Evolutionary conservation across 1,140 invertebrate genomes (phyloP).

Genomic region (Vollenhovia emeryi): DNA sequence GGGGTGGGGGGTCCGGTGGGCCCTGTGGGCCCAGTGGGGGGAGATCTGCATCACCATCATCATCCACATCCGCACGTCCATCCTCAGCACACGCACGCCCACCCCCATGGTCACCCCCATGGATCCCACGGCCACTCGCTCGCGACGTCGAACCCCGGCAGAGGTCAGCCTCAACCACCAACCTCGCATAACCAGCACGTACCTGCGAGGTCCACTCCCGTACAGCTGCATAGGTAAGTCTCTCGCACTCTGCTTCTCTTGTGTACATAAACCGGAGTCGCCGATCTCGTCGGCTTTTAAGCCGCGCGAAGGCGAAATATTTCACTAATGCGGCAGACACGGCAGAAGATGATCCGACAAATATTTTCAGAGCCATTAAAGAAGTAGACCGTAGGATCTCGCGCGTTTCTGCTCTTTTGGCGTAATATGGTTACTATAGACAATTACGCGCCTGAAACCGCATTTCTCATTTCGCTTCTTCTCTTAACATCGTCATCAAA

Average conservation of each 20-base stretch:
- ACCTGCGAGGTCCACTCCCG: conserved; percentile 82
- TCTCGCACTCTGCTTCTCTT: not conserved
- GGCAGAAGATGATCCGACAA: not conserved
- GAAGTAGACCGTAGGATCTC: not conserved
- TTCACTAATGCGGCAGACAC: not conserved
- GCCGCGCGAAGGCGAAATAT: not conserved
- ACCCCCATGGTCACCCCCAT: conserved; percentile 80
- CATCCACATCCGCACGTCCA: conserved; percentile 81
- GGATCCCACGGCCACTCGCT: conserved; percentile 82
- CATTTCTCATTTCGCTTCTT: not conserved
- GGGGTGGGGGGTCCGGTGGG: conserved; percentile 78
- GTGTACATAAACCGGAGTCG: not conserved
- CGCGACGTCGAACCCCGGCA: conserved; percentile 79
- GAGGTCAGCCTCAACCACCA: conserved; percentile 82
- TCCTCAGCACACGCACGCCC: conserved; percentile 81
- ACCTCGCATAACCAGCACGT: conserved; percentile 83
- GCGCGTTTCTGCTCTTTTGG: not conserved
- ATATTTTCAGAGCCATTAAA: conserved; percentile 7
- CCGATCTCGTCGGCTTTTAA: not conserved
- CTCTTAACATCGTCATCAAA: not conserved
- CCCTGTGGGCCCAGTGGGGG: conserved; percentile 81
- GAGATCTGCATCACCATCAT: conserved; percentile 84
- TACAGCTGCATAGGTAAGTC: conserved; percentile 81
- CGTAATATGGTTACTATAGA: not conserved
- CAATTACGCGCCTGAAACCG: not conserved